Base-by-base conservation (phyloP, 2,888 invertebrate genomes). In the Chironomus tentans region DNA sequence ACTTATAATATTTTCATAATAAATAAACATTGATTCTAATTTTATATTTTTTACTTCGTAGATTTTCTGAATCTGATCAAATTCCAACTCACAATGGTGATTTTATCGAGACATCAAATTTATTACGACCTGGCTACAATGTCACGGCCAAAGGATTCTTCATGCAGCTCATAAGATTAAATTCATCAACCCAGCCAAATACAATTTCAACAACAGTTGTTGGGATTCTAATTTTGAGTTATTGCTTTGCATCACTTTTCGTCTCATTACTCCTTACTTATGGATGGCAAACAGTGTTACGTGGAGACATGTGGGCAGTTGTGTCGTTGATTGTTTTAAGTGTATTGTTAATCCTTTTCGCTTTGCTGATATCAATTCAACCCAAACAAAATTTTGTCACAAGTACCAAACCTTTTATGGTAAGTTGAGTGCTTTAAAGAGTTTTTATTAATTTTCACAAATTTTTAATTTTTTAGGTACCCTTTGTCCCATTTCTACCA, bases 401-500 rank as follows among this genome's bases (percentile, higher is more conserved):
- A 13, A 22, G 7, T 6, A 68, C 68, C 7, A 74, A 74, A 48
- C 69, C 76, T 4, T 76, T 76, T 56, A 24, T 62, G 69, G 76
- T 76, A 15, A 56, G 7, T 24, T 24, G 22, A 24, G n/a, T 24
- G 22, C 22, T 24, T 24, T 24, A 24, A 2, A 3, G 3, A 24
- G 3, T 24, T 24, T 3, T 3, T 24, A 24, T 24, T 3, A n/a
- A 3, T 24, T 24, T 24, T 24, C 22, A 24, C n/a, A n/a, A 21
- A 22, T 65, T 46, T 77, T 80, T 12, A 72, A n/a, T 80, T 28
- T 84, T 84, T 75, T 84, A 94, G 90, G 93, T 95, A 6, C 96
- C 95, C 0, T 83, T 91, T 15, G 92, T 96, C 0, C 96, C 96
- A 0, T 82, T 93, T 7, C 83, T 95, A 76, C 95, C 96, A 0